Base-by-base conservation (phyloP, 64 coral and sea anemone species). In the Stylophora pistillata region DNA sequence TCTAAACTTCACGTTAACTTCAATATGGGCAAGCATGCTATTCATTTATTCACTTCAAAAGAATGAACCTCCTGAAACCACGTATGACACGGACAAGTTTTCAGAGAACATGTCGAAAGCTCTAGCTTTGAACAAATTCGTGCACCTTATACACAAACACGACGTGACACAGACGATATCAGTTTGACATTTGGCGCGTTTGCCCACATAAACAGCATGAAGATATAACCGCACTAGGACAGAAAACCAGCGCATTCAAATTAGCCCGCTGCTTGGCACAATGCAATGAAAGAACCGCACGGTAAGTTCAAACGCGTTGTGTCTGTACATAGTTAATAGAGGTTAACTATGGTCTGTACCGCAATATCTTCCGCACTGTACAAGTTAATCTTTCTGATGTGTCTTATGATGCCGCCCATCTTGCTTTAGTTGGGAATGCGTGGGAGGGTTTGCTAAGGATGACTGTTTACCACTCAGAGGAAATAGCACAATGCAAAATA, bases 191-290 rank as follows among this genome's bases (percentile, higher is more conserved):
- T 13, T 60, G 29, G 5, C 55, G 7, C 56, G 56, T 79, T 79
- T 79, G 56, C 77, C 26, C 55, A 79, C 77, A 59, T 30, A 58
- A 79, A 79, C 77, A 79, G 56, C 77, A 14, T 79, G 53, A 59
- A 29, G 55, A 28, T 55, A 30, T 25, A 79, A 60, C 77, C 55
- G 10, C 25, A 84, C 27, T 2, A 23, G 62, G 62, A 69, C 18
- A 79, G 55, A 60, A 59, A 30, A 15, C 17, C 17, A 21, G 5
- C 23, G 28, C 58, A 82, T 64, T 82, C 17, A 82, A 64, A 82
- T 41, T 37, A 82, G 18, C 78, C 58, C 2, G 20, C 57, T 41
- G 58, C 18, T 64, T 29, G 13, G 41, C 33, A 64, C 29, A 82
- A 82, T 82, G 27, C 20, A 59, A 29, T 61, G 27, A 79, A 60